Evolutionary conservation across 2,113 vertebrate genomes (phyloP), one percentile per base, ranked within the genome.

Genomic region (Plecotus auritus): DNA sequence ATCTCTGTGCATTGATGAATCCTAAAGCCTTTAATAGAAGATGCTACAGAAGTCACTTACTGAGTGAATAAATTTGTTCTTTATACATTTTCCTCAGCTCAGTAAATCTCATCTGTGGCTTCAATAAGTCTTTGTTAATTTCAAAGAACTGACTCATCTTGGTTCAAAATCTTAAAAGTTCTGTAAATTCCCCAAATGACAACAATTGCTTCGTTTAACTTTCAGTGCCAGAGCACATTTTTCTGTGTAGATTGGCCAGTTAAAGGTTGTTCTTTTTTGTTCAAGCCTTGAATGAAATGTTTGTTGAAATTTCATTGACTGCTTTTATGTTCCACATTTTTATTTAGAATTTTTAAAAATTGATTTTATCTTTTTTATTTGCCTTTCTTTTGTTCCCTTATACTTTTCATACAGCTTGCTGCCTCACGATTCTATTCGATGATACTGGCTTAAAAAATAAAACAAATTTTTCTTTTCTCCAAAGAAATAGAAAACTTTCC

Each of bases 261-360:
- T 56, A 74, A 80, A 66, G 64, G 4, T 11, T 40, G n/a, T 91
- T 47, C 12, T 12, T 7, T 40, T 64, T 77, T 35, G 23, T 26
- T 84, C 37, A 80, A 77, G 49, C 47, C 47, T 95, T 80, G 64
- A 80, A 40, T 40, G 45, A 92, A 96, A 70, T 56, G 26, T n/a
- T 84, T 93, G 74, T 90, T 95, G 40, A 93, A 91, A 83, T 88
- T 72, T 61, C 61, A 77, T n/a, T n/a, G 51, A 56, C 61, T 84
- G 42, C 70, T 93, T 95, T 95, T 78, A 47, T 90, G 61, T 30
- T 69, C 61, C 47, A 73, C 47, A 59, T 89, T 95, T 84, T 88
- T 88, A 85, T 85, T 93, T 86, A 84, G n/a, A 69, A 67, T 93
- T 94, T 88, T 83, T 88, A 93, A 94, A 89, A 82, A 32, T 96